Evolutionary conservation across 2,113 vertebrate genomes (phyloP).

Genomic region (Limanda limanda): DNA sequence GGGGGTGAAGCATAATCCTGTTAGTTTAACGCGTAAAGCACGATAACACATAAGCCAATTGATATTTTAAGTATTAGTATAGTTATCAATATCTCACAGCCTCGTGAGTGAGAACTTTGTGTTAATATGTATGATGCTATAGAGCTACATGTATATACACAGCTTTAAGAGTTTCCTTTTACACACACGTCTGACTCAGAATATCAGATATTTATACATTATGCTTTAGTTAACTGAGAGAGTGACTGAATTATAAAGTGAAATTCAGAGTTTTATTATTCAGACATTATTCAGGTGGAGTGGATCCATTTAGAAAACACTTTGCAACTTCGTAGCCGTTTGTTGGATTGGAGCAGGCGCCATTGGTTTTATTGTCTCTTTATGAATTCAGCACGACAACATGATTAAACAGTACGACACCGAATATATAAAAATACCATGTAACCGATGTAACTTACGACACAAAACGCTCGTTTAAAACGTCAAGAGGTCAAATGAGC

Average conservation of each 20-base stretch:
- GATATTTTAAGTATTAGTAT: no score
- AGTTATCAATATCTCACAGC: no score
- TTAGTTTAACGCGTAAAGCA: not conserved
- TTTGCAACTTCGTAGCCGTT: not conserved
- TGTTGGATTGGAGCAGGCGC: not conserved
- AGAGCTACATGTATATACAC: not conserved
- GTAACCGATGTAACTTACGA: slow-evolving; percentile 21
- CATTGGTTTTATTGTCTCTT: not conserved
- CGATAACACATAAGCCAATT: no score
- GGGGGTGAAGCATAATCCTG: not conserved
- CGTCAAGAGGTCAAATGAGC: not conserved
- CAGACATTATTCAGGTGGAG: not conserved
- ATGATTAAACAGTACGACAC: not conserved
- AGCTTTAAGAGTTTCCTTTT: not conserved
- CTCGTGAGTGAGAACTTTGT: not conserved
- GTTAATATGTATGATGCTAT: not conserved
- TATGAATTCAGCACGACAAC: not conserved
- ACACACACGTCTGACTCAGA: not conserved
- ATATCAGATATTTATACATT: not conserved
- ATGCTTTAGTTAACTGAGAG: not conserved
- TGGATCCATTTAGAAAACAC: not conserved
- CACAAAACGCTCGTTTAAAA: no score
- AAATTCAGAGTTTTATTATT: not conserved
- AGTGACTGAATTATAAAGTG: slow-evolving; percentile 1
- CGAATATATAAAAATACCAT: not conserved